Evolutionary conservation across 2,113 vertebrate species (phyloP).

Genomic region (Balaenoptera acutorostrata): DNA sequence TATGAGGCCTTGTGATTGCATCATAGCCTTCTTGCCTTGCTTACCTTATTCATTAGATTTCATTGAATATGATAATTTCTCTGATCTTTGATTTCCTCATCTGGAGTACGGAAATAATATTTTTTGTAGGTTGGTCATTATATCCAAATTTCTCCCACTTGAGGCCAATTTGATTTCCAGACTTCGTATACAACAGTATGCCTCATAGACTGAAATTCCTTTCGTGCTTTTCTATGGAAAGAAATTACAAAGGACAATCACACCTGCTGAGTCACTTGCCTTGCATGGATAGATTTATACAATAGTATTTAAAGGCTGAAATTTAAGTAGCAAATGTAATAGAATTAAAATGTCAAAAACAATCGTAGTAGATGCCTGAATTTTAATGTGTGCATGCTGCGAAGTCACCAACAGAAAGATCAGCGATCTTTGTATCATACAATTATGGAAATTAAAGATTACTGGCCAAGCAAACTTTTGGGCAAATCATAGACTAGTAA

Average conservation of each 20-base stretch:
- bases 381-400: background rate
- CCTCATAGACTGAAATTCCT: background rate
- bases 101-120: background rate
- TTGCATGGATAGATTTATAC: background rate
- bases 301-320: background rate
- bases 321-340: background rate
- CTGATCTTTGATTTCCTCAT: background rate
- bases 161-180: background rate
- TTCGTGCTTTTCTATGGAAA: background rate
- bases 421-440: background rate
- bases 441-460: background rate
- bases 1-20: background rate
- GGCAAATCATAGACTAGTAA: background rate
- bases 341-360: background rate
- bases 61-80: background rate
- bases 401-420: background rate
- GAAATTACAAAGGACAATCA: background rate
- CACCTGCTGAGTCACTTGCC: background rate
- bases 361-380: background rate
- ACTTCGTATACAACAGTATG: background rate
- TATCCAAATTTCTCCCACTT: constrained; percentile 1
- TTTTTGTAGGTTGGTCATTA: background rate
- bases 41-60: background rate
- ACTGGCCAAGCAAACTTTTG: background rate
- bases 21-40: background rate